phyloP scores from a whole-genome alignment of 2,888 invertebrate species.

The Drosophila stalkeri region DNA sequence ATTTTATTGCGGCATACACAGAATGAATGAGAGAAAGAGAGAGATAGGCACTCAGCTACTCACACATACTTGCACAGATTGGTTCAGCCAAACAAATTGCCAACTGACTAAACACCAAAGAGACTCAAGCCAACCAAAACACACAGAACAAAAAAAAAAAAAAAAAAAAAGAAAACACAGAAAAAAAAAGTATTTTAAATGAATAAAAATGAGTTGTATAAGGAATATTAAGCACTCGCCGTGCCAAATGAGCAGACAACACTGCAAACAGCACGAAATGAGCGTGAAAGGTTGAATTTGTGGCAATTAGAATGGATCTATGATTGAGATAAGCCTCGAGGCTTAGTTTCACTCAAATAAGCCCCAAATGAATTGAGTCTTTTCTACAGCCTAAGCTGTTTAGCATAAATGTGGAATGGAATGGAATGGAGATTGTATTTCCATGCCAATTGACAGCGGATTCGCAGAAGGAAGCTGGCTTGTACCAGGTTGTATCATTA shows the following conservation, averaged over 20 bases:
- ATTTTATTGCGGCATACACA: constrained; percentile 59
- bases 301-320: constrained; percentile 21
- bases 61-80: constrained; percentile 28
- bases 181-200: constrained; percentile 62
- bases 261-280: constrained; percentile 23
- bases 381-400: neutral
- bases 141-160: no score
- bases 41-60: constrained; percentile 10
- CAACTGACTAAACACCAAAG: constrained; percentile 27
- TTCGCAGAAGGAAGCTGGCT: neutral
- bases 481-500: neutral
- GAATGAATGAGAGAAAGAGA: no score
- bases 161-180: neutral
- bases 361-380: constrained; percentile 31
- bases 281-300: constrained; percentile 33
- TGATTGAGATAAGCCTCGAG: constrained; percentile 25
- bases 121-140: neutral
- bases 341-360: constrained; percentile 37
- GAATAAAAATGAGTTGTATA: constrained; percentile 73
- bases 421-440: constrained; percentile 19
- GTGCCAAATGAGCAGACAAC: constrained; percentile 44
- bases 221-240: constrained; percentile 64
- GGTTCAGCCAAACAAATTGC: constrained; percentile 70
- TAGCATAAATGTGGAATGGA: constrained; percentile 9
- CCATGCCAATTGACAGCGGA: constrained; percentile 20